A percentile compares a stretch with the other conserved stretches of the same genome.
Conservation (phyloP, 23 tunicate genomes). For the Aplidium turbinatum region DNA sequence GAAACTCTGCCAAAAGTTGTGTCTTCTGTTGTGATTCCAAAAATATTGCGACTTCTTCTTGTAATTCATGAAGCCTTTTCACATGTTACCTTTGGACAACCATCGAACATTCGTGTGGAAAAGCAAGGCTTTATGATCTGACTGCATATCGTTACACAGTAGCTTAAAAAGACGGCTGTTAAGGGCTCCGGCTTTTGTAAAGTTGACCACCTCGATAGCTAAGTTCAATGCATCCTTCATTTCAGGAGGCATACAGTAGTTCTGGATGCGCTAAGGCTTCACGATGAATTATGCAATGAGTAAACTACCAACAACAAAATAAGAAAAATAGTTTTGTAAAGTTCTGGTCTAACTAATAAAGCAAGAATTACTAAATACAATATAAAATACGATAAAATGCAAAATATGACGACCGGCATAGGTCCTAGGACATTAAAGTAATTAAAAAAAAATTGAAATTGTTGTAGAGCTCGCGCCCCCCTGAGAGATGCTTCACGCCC, state of each 20-base stretch:
- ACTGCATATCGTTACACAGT: slow-evolving; percentile 32
- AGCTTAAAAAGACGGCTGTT: slow-evolving; percentile 26
- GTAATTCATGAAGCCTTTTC: slow-evolving; percentile 41
- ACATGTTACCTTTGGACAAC: slow-evolving; percentile 44
- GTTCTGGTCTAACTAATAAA: slow-evolving; percentile 24
- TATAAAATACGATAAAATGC: no score
- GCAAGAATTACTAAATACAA: no score
- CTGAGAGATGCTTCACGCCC: no score
- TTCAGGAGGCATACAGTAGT: slow-evolving; percentile 37
- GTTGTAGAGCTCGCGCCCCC: no score
- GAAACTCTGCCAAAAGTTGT: slow-evolving; percentile 31
- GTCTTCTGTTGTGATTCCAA: slow-evolving; percentile 27
- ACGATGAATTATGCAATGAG: slow-evolving; percentile 33
- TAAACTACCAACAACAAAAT: slow-evolving; percentile 21
- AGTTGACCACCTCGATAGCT: background rate
- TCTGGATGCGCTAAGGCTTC: slow-evolving; percentile 36
- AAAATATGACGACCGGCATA: no score
- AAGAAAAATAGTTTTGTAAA: no score
- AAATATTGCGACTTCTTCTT: slow-evolving; percentile 47
- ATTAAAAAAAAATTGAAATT: no score
- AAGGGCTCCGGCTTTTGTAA: slow-evolving; percentile 4
- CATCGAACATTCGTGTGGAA: slow-evolving; percentile 37
- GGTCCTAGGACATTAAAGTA: no score
- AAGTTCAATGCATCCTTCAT: slow-evolving; percentile 19
- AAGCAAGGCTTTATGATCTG: slow-evolving; percentile 26